Evolutionary conservation across 2,888 invertebrate genomes (phyloP), one percentile per base, ranked within the genome.

Genomic region (Limenitis camilla): DNA sequence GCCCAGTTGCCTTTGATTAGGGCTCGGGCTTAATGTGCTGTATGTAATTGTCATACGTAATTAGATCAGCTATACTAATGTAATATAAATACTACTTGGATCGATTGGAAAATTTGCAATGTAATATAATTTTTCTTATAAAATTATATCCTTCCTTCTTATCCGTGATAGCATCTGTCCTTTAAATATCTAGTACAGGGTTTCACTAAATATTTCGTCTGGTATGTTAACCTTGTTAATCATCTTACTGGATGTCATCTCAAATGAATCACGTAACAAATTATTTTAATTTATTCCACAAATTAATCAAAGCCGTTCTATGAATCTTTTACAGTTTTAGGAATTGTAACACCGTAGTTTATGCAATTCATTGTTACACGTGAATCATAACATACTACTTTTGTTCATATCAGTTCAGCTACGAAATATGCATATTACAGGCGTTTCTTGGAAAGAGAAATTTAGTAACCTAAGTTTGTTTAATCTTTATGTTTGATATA

Each of bases 251-350:
- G 57, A 51, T 55, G 59, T 57, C 57, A 59, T 43, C 56, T 55
- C 52, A 52, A 58, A 45, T 66, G 66, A 65, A 56, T 66, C 66
- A 67, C 59, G 55, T 59, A 56, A 58, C 52, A 58, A 59, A 61
- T 61, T 59, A 64, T 63, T 66, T 53, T 60, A 50, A 56, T 66
- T 64, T 55, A 60, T 56, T 62, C 52, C 46, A 61, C 60, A 62
- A 60, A 66, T 65, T 66, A 66, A 66, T 67, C 60, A 58, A 59
- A 60, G 58, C 50, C 56, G 48, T 57, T 57, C 60, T 63, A 66
- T 63, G 62, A 64, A 61, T 54, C 58, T 60, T 66, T 62, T 53
- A 60, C 49, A 55, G 57, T 67, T 64, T 61, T 58, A 52, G 49
- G 62, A 61, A 64, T 55, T 52, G 32, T 54, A 38, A 52, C 52